Percentiles rank a stretch among this genome's conserved stretches.
Evolutionary conservation across 2,888 invertebrate genomes (phyloP).

Genomic region (Apodemia zela): DNA sequence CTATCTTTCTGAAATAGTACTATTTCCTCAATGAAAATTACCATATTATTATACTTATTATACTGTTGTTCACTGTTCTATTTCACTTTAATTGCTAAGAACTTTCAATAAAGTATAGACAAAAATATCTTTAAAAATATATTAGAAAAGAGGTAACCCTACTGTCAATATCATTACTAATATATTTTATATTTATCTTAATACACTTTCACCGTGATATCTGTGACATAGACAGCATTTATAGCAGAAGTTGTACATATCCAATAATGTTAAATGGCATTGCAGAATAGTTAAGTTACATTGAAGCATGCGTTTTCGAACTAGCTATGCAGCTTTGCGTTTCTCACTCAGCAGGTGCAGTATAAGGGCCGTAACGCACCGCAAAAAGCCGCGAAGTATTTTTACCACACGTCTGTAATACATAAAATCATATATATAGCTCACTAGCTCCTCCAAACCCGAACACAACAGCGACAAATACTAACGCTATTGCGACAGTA

Average conservation of each 20-base stretch:
- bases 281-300: conserved; percentile 42
- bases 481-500: too few relatives aligned
- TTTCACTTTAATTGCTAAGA: neutral
- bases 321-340: conserved; percentile 50
- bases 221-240: conserved; percentile 15
- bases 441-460: too few relatives aligned
- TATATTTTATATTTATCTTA: conserved; percentile 12
- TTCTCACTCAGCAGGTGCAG: conserved; percentile 46
- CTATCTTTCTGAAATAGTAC: too few relatives aligned
- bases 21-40: too few relatives aligned
- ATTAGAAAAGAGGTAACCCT: neutral
- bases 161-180: conserved; percentile 4
- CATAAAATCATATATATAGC: neutral
- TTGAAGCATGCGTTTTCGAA: conserved; percentile 54
- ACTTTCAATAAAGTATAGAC: neutral
- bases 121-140: neutral
- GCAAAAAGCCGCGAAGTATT: neutral
- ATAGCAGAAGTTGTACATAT: conserved; percentile 9
- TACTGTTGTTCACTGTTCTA: too few relatives aligned
- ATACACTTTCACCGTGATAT: conserved; percentile 15
- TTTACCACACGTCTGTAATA: neutral
- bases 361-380: conserved; percentile 1
- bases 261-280: conserved; percentile 37
- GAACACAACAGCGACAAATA: too few relatives aligned
- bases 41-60: too few relatives aligned